phyloP scores from a whole-genome alignment of 2,797 vertebrate genomes.

The Girardinus metallicus region DNA sequence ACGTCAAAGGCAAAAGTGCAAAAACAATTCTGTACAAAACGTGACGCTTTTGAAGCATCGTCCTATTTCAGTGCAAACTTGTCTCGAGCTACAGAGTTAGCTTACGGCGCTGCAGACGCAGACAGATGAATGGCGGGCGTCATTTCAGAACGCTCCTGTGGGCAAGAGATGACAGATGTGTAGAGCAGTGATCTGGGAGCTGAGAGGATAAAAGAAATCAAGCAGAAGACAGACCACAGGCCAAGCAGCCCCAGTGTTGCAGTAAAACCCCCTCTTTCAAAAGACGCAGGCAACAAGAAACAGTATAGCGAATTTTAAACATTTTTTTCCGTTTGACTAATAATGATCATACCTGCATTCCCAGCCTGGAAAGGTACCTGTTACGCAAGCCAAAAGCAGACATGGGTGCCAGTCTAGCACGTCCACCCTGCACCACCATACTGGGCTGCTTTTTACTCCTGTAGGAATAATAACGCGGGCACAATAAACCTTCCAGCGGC shows the following conservation, averaged over 20 bases:
- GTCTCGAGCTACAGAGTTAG: slow-evolving; percentile 12
- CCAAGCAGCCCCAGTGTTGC: background rate
- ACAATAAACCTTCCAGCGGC: slow-evolving; percentile 42
- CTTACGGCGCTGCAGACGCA: slow-evolving; percentile 20
- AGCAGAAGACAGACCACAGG: background rate
- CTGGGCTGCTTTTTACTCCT: slow-evolving; percentile 63
- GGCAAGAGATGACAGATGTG: slow-evolving; percentile 82
- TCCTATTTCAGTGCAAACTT: slow-evolving; percentile 22
- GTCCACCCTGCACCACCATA: slow-evolving; percentile 65
- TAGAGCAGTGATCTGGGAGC: slow-evolving; percentile 83
- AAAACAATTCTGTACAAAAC: slow-evolving; percentile 7
- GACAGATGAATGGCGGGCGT: slow-evolving; percentile 46
- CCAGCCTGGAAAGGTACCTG: slow-evolving; percentile 86
- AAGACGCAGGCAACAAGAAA: background rate
- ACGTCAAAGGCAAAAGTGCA: slow-evolving; percentile 6
- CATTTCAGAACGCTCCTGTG: slow-evolving; percentile 82
- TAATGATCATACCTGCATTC: slow-evolving; percentile 80
- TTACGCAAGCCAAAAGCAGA: slow-evolving; percentile 84
- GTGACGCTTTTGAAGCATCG: background rate
- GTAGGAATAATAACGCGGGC: slow-evolving; percentile 35
- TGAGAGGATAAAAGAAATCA: slow-evolving; percentile 59
- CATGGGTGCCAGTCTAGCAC: slow-evolving; percentile 77
- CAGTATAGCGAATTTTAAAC: slow-evolving; percentile 12
- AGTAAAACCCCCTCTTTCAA: slow-evolving; percentile 2
- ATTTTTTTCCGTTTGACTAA: slow-evolving; percentile 1